These are phyloP conservation scores for Calosoma granatense DNA, from an alignment of 1,140 invertebrate genomes.

Conservation along the genomic window DNA sequence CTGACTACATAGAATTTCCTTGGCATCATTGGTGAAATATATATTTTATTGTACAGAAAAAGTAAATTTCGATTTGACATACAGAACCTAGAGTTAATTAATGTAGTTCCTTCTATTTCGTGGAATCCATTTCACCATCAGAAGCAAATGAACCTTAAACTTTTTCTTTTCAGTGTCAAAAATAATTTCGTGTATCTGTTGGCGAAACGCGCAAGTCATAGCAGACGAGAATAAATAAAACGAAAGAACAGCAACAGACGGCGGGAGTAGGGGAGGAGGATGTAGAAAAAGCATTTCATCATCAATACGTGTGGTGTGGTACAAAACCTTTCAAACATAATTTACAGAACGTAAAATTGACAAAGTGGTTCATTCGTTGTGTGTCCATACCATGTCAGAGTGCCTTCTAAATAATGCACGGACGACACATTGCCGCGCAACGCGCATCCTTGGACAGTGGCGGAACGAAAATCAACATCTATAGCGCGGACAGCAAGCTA, in stretches of 20 bases:
- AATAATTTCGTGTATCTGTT: not conserved
- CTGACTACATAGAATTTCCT: too few relatives aligned
- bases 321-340: slow-evolving; percentile 9
- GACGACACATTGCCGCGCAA: not conserved
- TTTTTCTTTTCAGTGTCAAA: too few relatives aligned
- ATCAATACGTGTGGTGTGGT: not conserved
- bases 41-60: too few relatives aligned
- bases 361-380: slow-evolving; percentile 6
- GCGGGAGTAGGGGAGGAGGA: not conserved
- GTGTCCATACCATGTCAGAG: slow-evolving; percentile 3
- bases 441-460: not conserved
- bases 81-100: too few relatives aligned
- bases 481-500: too few relatives aligned
- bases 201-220: not conserved
- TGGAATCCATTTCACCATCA: not conserved
- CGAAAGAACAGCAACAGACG: not conserved
- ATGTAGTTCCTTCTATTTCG: not conserved
- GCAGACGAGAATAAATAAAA: too few relatives aligned
- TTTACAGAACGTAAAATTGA: slow-evolving; percentile 1
- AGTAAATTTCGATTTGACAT: too few relatives aligned
- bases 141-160: not conserved
- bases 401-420: slow-evolving; percentile 3
- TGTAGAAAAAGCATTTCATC: not conserved
- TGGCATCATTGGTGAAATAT: too few relatives aligned
- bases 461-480: not conserved